Evolutionary conservation across 1,140 invertebrate species (phyloP).

Genomic region (Amphibalanus amphitrite): DNA sequence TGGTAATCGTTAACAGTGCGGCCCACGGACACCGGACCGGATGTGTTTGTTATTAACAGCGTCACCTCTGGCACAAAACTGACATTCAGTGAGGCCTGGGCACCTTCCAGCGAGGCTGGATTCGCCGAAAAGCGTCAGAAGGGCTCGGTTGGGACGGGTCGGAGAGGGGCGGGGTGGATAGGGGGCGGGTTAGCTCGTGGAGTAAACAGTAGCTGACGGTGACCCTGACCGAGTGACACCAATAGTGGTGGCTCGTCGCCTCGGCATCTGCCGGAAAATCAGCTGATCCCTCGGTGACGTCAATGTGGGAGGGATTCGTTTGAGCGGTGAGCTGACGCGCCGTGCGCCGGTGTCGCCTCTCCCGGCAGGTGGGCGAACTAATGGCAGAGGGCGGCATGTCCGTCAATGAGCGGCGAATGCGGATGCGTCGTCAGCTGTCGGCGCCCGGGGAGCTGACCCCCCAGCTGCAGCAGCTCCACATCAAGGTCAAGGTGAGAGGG

Average conservation of each 20-base stretch:
- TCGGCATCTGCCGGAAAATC: no score
- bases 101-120: no score
- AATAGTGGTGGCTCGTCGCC: neutral
- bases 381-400: neutral
- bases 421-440: neutral
- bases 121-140: no score
- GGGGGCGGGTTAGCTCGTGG: neutral
- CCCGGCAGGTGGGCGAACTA: neutral
- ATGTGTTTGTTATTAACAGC: no score
- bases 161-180: neutral
- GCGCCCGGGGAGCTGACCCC: neutral
- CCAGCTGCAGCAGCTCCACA: neutral
- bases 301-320: no score
- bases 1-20: no score
- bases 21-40: no score
- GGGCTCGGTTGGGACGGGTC: no score
- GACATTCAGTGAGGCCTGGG: no score
- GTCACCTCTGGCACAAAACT: no score
- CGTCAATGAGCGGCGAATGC: neutral
- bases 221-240: neutral
- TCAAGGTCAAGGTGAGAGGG: neutral
- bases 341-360: neutral
- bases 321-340: neutral
- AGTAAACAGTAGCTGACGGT: neutral
- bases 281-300: no score